Conservation (phyloP, 2,888 invertebrate genomes). For the Dilophus febrilis region DNA sequence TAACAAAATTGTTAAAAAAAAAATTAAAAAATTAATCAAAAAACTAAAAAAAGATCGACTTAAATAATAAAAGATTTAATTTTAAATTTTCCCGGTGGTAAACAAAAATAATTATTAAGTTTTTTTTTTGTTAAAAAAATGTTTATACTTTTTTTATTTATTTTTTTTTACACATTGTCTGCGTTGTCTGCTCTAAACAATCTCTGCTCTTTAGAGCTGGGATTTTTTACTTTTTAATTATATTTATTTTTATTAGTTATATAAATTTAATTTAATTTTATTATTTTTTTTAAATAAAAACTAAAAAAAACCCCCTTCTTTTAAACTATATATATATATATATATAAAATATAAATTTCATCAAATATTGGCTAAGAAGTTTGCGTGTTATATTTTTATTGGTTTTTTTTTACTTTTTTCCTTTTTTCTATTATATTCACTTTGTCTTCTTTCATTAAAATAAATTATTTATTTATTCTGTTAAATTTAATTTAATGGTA, state of each 20-base stretch:
- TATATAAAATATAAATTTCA: background rate
- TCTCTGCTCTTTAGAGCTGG: constrained; percentile 32
- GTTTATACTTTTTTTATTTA: constrained; percentile 10
- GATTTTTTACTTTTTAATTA: constrained; percentile 37
- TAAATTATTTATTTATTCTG: background rate
- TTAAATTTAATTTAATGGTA: background rate
- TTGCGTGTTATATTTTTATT: background rate
- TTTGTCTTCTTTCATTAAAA: background rate
- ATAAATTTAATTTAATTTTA: constrained; percentile 37
- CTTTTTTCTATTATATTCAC: constrained; percentile 1
- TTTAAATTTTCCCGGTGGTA: no score
- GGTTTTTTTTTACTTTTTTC: background rate
- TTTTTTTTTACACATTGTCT: constrained; percentile 30
- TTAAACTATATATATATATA: background rate
- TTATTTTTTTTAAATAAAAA: constrained; percentile 33
- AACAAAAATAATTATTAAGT: no score
- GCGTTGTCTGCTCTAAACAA: constrained; percentile 35
- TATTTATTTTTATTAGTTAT: constrained; percentile 34
- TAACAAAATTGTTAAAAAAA: no score
- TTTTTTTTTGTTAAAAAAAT: no score
- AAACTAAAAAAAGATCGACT: no score
- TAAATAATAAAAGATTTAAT: no score
- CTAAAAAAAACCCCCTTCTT: constrained; percentile 8
- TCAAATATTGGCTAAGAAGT: background rate
- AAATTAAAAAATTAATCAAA: no score